Conservation (phyloP, 2,113 vertebrate species). For the Halichoerus grypus region DNA sequence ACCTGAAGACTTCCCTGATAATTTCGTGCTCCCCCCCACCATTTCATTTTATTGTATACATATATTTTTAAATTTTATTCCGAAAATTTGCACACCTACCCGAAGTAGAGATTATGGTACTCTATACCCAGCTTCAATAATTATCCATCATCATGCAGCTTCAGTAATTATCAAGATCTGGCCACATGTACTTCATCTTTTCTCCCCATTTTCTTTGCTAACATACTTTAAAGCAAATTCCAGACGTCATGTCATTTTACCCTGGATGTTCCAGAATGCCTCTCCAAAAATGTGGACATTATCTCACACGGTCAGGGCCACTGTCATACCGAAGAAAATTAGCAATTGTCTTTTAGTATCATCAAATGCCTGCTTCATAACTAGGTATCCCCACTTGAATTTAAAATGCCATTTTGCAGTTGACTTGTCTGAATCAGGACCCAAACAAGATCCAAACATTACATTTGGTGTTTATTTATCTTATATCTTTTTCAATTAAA, state of each 20-base stretch:
- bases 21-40: background rate
- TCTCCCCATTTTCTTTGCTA: background rate
- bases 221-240: background rate
- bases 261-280: background rate
- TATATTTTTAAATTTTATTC: background rate
- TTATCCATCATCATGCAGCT: background rate
- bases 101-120: background rate
- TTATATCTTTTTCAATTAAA: background rate
- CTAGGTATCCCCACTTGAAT: background rate
- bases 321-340: background rate
- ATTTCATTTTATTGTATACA: background rate
- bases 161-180: background rate
- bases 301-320: background rate
- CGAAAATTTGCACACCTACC: background rate
- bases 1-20: background rate
- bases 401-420: background rate
- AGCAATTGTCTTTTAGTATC: background rate
- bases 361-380: background rate
- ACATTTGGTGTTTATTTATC: background rate
- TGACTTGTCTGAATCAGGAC: background rate
- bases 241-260: background rate
- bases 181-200: background rate
- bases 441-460: background rate
- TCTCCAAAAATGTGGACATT: background rate
- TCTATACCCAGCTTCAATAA: rapidly evolving